Evolutionary conservation across 2,888 invertebrate genomes (phyloP), one percentile per base, ranked within the genome.

Genomic region (Fissipunctia ypsillon): DNA sequence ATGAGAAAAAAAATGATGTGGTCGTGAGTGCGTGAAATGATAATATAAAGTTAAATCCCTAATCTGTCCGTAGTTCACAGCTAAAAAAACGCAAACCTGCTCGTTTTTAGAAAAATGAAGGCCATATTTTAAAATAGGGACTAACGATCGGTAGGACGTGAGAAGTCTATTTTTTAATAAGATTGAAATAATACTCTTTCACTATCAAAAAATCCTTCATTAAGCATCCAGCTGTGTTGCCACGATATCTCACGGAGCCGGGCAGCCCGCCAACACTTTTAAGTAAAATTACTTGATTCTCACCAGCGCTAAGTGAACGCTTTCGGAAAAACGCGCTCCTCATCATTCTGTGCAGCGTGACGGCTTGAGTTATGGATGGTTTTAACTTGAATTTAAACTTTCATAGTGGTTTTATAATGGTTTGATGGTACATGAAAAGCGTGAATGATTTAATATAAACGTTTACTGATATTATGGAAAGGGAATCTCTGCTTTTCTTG

Each of bases 201-300:
- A 22, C 22, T 4, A 43, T 38, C 9, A 57, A 9, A 25, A 45
- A 31, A 1, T 19, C 25, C 3, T 43, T 1, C n/a, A 45, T 28
- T 4, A 43, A 31, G 48, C 9, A 63, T 56, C 69, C 76, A 84
- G 81, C 69, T 80, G 82, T 48, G 61, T 38, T n/a, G 35, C 48
- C 54, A 14, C 60, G 63, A 76, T 86, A 79, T 74, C 69, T 86
- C 80, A 73, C n/a, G 54, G 31, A 31, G 5, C 69, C 38, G 69
- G 83, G 81, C 75, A 69, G 2, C 4, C 38, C 19, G 82, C 82
- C 82, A 82, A 76, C 67, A 71, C 31, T 72, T 84, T 76, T 70
- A 73, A 80, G 73, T 73, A 68, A 68, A 69, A 72, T 73, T 68
- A 69, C 81, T 76, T 69, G 72, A 84, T 83, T 79, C 80, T 28